Percentiles rank a stretch among this genome's conserved stretches.
Evolutionary conservation across 2,113 vertebrate species (phyloP).

Genomic region (Ictalurus punctatus): DNA sequence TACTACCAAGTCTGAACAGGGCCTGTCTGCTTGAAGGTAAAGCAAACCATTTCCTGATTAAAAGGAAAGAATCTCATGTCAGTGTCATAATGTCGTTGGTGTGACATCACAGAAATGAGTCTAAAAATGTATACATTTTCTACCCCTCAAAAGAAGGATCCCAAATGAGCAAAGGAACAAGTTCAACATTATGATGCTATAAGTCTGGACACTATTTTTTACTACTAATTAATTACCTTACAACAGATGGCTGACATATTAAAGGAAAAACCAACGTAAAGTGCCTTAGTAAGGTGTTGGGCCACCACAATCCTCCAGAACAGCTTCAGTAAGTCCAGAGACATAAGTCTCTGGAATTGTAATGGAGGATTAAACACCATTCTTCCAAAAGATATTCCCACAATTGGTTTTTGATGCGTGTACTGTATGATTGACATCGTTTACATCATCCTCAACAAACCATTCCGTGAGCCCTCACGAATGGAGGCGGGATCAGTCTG

Average conservation of each 20-base stretch:
- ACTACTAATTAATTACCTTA: not conserved
- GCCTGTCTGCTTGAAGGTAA: not conserved
- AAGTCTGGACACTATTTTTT: not conserved
- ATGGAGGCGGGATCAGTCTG: not conserved
- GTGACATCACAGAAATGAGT: not conserved
- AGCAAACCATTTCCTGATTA: too few relatives aligned
- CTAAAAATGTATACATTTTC: too few relatives aligned
- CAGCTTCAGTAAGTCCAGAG: not conserved
- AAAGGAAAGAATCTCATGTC: not conserved
- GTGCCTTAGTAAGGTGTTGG: not conserved
- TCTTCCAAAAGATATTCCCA: not conserved
- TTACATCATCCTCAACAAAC: not conserved
- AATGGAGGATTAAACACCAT: not conserved
- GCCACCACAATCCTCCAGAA: not conserved
- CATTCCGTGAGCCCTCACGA: not conserved
- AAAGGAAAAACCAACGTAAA: not conserved
- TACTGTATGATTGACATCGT: not conserved
- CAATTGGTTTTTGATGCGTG: not conserved
- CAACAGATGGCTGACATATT: not conserved
- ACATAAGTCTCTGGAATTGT: not conserved
- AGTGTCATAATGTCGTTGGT: not conserved
- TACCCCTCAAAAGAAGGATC: not conserved
- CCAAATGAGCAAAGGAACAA: conserved; percentile 15
- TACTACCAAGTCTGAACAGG: not conserved
- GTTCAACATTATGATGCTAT: not conserved